Evolutionary conservation across 2,888 invertebrate genomes (phyloP).

Genomic region (Esperia sulphurella): DNA sequence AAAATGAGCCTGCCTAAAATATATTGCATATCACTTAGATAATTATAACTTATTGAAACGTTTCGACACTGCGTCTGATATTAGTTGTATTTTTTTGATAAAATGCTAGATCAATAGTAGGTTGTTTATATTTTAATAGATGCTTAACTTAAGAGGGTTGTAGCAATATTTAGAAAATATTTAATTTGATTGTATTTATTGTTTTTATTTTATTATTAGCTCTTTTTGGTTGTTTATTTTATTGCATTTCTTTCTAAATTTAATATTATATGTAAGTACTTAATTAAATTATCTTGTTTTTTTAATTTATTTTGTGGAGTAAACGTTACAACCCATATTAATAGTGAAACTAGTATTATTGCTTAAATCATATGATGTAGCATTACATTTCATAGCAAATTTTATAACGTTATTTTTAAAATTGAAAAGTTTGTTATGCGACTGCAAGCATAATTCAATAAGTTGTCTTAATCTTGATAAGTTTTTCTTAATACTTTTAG

Average conservation of each 20-base stretch:
- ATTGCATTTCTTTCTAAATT: too few relatives aligned
- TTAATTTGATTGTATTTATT: neutral
- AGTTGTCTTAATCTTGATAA: neutral
- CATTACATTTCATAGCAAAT: conserved; percentile 54
- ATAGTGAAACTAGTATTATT: conserved; percentile 33
- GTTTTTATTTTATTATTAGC: neutral
- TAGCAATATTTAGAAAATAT: conserved; percentile 11
- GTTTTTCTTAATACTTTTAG: conserved; percentile 24
- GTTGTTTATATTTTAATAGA: conserved; percentile 19
- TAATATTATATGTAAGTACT: too few relatives aligned
- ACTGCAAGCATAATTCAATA: conserved; percentile 1
- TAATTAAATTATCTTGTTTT: neutral
- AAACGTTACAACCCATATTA: conserved; percentile 20
- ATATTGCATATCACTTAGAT: conserved; percentile 76
- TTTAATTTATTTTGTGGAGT: neutral
- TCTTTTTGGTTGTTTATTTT: neutral
- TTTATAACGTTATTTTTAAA: conserved; percentile 28
- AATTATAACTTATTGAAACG: conserved; percentile 42
- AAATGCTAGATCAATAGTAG: conserved; percentile 38
- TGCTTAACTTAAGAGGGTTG: conserved; percentile 24
- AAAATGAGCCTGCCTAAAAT: conserved; percentile 68
- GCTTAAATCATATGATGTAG: conserved; percentile 47
- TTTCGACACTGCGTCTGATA: conserved; percentile 30
- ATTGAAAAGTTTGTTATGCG: conserved; percentile 4
- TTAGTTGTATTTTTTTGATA: conserved; percentile 32